Percentiles rank a stretch among this genome's conserved stretches.
phyloP scores from a whole-genome alignment of 2,888 invertebrate genomes.

The Nomada hirtipes region DNA sequence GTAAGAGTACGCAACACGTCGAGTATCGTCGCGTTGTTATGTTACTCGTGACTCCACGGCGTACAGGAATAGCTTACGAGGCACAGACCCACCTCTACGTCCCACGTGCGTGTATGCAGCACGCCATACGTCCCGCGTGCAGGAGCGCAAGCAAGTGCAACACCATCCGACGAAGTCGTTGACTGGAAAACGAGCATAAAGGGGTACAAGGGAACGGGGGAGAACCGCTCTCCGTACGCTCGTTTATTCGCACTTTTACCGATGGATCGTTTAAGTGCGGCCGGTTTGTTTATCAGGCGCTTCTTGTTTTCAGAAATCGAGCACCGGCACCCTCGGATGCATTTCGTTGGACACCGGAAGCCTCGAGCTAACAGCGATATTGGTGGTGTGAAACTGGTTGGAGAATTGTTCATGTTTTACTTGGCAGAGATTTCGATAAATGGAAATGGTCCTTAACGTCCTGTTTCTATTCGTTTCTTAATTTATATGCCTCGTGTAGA shows the following conservation, averaged over 20 bases:
- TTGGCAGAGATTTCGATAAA: background rate
- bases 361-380: background rate
- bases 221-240: constrained; percentile 28
- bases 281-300: constrained; percentile 44
- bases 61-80: constrained; percentile 66
- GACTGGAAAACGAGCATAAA: constrained; percentile 61
- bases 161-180: constrained; percentile 64
- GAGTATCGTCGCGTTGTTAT: constrained; percentile 69
- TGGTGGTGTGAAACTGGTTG: background rate
- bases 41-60: constrained; percentile 63
- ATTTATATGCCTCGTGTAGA: no score
- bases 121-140: constrained; percentile 48
- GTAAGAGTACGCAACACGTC: constrained; percentile 20
- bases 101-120: constrained; percentile 53
- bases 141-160: constrained; percentile 48
- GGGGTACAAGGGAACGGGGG: constrained; percentile 11
- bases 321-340: background rate
- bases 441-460: no score
- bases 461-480: no score
- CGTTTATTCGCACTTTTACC: constrained; percentile 66
- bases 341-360: constrained; percentile 17
- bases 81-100: constrained; percentile 49
- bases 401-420: background rate
- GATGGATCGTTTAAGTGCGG: constrained; percentile 33
- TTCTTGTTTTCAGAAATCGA: constrained; percentile 14